Conservation (phyloP, 2,888 invertebrate genomes). For the Luperina testacea region DNA sequence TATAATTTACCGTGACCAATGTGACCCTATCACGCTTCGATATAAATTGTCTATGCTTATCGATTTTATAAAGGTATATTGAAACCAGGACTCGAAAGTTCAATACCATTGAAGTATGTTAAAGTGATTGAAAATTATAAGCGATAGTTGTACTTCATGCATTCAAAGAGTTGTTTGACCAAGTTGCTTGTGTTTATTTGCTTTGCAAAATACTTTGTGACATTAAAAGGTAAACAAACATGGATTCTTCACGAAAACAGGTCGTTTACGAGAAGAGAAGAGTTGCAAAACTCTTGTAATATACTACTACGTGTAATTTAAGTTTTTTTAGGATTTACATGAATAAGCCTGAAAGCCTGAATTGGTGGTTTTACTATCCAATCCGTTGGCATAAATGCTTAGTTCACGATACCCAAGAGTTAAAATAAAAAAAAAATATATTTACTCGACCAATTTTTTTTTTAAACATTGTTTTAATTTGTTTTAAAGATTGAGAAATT, state of each 20-base stretch:
- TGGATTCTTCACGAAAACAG: not conserved
- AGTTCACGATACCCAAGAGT: not conserved
- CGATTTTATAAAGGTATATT: slow-evolving; percentile 44
- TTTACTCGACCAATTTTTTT: not conserved
- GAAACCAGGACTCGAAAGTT: not conserved
- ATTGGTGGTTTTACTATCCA: too few relatives aligned
- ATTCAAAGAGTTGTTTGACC: not conserved
- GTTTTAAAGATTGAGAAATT: not conserved
- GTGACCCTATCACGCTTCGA: slow-evolving; percentile 32
- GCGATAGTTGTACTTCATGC: not conserved
- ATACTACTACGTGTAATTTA: not conserved
- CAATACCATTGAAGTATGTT: slow-evolving; percentile 10
- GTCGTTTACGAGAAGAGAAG: not conserved
- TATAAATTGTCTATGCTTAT: slow-evolving; percentile 61
- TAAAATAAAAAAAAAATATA: not conserved
- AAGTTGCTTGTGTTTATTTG: not conserved
- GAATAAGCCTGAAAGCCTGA: not conserved
- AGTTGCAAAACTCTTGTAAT: not conserved
- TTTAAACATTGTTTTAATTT: not conserved
- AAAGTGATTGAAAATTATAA: slow-evolving; percentile 26
- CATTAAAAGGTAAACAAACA: not conserved
- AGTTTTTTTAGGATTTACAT: not conserved
- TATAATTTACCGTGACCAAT: slow-evolving; percentile 46
- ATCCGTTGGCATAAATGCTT: too few relatives aligned
- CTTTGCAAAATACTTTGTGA: not conserved